Percentiles rank a stretch among this genome's conserved stretches.
phyloP scores from a whole-genome alignment of 2,888 invertebrate genomes.

The Dromius quadrimaculatus region DNA sequence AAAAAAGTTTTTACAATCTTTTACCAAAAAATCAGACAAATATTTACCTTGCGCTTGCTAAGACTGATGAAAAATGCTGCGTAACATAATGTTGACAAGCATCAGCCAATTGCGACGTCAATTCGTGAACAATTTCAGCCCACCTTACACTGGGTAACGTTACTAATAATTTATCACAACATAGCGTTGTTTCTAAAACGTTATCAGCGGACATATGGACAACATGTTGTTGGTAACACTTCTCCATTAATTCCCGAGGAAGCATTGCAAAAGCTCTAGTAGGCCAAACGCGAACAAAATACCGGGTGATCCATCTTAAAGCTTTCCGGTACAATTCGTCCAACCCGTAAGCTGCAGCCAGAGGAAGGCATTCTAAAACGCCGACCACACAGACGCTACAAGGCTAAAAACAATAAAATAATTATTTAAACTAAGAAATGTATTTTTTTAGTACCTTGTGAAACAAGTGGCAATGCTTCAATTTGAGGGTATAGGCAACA shows the following conservation, averaged over 20 bases:
- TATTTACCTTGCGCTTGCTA: conserved; percentile 65
- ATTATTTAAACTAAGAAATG: neutral
- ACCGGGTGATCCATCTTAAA: conserved; percentile 86
- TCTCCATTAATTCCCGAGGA: conserved; percentile 84
- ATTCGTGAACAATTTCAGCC: conserved; percentile 83
- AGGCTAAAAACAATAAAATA: conserved; percentile 71
- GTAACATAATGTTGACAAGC: conserved; percentile 84
- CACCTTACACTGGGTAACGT: conserved; percentile 85
- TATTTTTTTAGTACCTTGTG: conserved; percentile 72
- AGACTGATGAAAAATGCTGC: conserved; percentile 81
- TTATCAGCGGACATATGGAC: conserved; percentile 84
- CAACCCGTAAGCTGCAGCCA: conserved; percentile 87
- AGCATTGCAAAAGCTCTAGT: conserved; percentile 89
- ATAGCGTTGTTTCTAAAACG: conserved; percentile 84
- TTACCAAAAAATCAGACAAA: neutral
- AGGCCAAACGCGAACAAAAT: conserved; percentile 92
- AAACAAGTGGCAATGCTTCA: conserved; percentile 93
- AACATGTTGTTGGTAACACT: conserved; percentile 86
- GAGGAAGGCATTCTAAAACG: conserved; percentile 87
- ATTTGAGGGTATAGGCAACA: conserved; percentile 87
- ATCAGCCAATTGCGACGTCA: conserved; percentile 84
- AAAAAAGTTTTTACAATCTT: too few species aligned
- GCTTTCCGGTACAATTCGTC: conserved; percentile 90
- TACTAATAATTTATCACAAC: conserved; percentile 84
- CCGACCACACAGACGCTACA: conserved; percentile 90